phyloP scores from a whole-genome alignment of 1,140 invertebrate genomes.

The Sogatella furcifera region DNA sequence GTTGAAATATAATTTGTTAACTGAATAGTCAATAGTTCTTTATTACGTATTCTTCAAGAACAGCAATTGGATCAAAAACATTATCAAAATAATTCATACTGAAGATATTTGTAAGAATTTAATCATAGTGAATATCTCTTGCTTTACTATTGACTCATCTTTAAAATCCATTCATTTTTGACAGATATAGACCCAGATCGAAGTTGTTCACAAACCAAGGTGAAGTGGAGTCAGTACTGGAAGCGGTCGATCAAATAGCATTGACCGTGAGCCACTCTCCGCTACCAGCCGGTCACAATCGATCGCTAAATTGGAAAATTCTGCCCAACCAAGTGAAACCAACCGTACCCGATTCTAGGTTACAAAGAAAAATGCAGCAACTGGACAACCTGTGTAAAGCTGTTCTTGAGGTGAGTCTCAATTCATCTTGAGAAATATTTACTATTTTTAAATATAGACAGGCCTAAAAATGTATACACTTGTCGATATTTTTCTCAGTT shows the following conservation, averaged over 20 bases:
- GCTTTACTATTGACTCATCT: too few species aligned
- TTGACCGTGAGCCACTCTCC: constrained; percentile 31
- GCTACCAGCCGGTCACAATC: constrained; percentile 34
- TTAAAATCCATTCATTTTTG: neutral
- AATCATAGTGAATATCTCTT: too few species aligned
- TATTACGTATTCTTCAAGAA: too few species aligned
- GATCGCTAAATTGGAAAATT: constrained; percentile 45
- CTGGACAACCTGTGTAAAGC: constrained; percentile 78
- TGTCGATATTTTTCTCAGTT: too few species aligned
- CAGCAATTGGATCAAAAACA: too few species aligned
- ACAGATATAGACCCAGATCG: constrained; percentile 52
- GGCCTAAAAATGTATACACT: too few species aligned
- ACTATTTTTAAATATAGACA: too few species aligned
- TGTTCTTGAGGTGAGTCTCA: constrained; percentile 40
- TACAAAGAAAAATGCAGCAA: constrained; percentile 75
- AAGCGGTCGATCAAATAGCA: constrained; percentile 20
- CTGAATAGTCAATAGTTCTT: too few species aligned
- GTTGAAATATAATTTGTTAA: too few species aligned
- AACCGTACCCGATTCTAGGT: constrained; percentile 59
- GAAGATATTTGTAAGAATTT: too few species aligned
- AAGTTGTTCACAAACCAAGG: constrained; percentile 62
- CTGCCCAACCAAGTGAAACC: constrained; percentile 63
- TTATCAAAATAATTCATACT: too few species aligned
- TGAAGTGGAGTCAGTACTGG: constrained; percentile 44
- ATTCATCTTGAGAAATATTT: too few species aligned